These are phyloP conservation scores for Zaprionus africanus DNA, from an alignment of 1,140 invertebrate species.

Conservation along the genomic window DNA sequence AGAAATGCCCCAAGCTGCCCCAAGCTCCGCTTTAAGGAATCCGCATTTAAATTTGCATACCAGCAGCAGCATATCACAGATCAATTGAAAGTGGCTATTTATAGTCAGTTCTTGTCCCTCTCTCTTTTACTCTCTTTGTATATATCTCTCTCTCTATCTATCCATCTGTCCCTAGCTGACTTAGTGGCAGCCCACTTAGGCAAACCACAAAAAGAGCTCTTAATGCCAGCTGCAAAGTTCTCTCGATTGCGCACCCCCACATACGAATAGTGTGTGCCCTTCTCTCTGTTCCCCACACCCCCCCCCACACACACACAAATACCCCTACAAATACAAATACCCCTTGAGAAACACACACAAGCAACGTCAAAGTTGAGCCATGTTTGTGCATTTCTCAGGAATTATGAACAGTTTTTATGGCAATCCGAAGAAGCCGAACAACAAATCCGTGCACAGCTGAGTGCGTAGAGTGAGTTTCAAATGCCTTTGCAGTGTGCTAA, in stretches of 20 bases:
- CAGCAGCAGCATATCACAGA: constrained; percentile 13
- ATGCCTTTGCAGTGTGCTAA: not conserved
- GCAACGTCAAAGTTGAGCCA: not conserved
- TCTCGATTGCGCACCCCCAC: not conserved
- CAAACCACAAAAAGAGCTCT: constrained; percentile 2
- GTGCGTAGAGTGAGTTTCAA: constrained; percentile 20
- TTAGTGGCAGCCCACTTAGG: not conserved
- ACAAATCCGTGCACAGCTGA: constrained; percentile 34
- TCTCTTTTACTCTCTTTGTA: not conserved
- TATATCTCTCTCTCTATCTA: not conserved
- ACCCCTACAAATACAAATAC: not conserved
- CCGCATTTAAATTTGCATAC: constrained; percentile 34
- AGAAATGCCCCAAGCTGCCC: constrained; percentile 8
- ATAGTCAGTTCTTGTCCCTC: not conserved
- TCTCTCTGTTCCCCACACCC: not conserved
- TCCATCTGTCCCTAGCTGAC: not conserved
- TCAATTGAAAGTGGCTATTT: constrained; percentile 24
- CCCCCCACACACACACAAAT: not conserved
- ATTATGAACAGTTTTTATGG: constrained; percentile 54
- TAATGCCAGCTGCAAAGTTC: constrained; percentile 6
- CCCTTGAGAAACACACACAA: constrained; percentile 4
- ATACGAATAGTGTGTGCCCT: no score
- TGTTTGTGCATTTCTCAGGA: constrained; percentile 39
- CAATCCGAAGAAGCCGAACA: constrained; percentile 18
- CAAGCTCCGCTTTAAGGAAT: not conserved